Base-by-base conservation (phyloP, 2,888 invertebrate species). In the Luffia ferchaultella region DNA sequence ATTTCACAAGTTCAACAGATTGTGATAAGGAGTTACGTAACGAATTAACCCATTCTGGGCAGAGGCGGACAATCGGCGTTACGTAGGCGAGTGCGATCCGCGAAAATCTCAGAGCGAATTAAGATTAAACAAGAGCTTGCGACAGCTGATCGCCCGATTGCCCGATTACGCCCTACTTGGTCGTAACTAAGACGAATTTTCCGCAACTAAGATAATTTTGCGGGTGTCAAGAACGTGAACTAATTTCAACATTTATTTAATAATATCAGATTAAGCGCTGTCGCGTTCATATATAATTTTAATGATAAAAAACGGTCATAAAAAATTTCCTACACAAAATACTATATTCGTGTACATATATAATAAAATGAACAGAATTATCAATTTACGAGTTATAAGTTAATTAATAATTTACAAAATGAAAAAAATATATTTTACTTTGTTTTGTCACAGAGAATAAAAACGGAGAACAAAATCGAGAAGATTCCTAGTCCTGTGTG, bases 51-150 rank as follows among this genome's bases (percentile, higher is more conserved):
- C 30, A 30, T 30, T 30, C 30, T 7, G 30, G 5, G 30, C 30
- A 12, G 30, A 30, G 30, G 30, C 30, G 30, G 30, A 30, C 30
- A 30, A 30, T 45, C 52, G 53, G 43, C 42, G 52, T 57, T 57
- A 57, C 54, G 55, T 52, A 30, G 30, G 30, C 30, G 30, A 30
- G 5, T 12, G 30, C 43, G 52, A 49, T 52, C 52, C 55, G 48
- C 16, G 57, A 54, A 57, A 58, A 63, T 45, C 59, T 57, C 57
- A 58, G 58, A 61, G 62, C 57, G 59, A 61, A 60, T 60, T 56
- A 54, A 57, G 56, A 57, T 63, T 57, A 57, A 56, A 61, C 59
- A 62, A 66, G 50, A 57, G 52, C 49, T 64, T 62, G 52, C 51
- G 60, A 58, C 60, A 63, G 30, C 30, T 12, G 30, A 12, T 30